Base-by-base conservation (phyloP, 2,113 vertebrate genomes). In the Neodon shergylaensis region DNA sequence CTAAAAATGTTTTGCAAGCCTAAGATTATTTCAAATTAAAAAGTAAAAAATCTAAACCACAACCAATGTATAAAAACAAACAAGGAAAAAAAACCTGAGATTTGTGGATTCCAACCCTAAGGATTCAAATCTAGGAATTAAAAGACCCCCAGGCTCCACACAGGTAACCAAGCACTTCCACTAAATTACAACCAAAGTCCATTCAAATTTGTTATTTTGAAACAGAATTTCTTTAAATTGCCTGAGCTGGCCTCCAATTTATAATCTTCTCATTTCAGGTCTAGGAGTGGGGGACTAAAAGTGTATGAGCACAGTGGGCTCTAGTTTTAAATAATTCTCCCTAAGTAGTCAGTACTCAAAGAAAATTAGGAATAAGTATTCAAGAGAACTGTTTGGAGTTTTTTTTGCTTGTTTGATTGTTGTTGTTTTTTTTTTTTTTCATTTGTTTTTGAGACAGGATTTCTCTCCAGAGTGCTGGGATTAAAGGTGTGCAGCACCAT, bases 1-100 rank as follows among this genome's bases (percentile, higher is more conserved):
- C 3, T 83, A 58, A 91, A n/a, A 9, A 90, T 84, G 44, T 90
- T 96, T 66, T 82, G 17, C 42, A 92, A 92, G 39, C 85, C 13
- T 82, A 73, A 97, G 68, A 73, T 88, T 94, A 95, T 73, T 93
- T 91, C 49, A 94, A 94, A 91, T 63, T 76, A 92, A 86, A 85
- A 91, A 44, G 42, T 13, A 52, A n/a, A 87, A 87, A 90, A 44
- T 9, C 86, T 8, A 52, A 85, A 85, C 11, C 44, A 44, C 44
- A n/a, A 49, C 22, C 73, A 83, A 92, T 22, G n/a, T 31, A 84
- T 22, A 74, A 39, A 88, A 88, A 72, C 14, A 44, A 76, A 9
- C 6, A 81, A 83, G 54, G 2, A 83, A 68, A 68, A n/a, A 63
- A 36, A 61, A 66, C 22, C 4, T 26, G 2, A 85, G 39, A 61